Conservation (phyloP, 2,888 invertebrate genomes). For the Chorisops tibialis region DNA sequence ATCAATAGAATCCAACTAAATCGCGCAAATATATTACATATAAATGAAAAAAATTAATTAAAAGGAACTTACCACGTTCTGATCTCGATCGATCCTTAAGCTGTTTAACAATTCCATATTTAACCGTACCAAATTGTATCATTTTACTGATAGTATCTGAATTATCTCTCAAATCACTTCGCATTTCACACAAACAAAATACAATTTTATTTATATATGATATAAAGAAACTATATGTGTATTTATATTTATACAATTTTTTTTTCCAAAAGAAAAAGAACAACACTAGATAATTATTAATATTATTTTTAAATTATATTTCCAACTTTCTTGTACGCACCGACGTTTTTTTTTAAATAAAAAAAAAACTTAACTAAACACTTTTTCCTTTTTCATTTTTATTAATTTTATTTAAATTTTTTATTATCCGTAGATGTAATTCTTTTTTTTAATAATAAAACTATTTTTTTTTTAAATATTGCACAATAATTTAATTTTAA, state of each 20-base stretch:
- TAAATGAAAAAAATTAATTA: neutral
- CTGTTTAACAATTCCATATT: constrained; percentile 60
- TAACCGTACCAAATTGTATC: constrained; percentile 64
- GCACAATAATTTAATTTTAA: neutral
- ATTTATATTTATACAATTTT: neutral
- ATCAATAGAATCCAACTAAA: neutral
- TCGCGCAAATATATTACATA: neutral
- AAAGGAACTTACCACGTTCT: constrained; percentile 47
- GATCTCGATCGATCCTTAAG: constrained; percentile 52
- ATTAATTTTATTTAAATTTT: neutral
- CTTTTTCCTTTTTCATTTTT: neutral
- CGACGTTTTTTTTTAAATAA: no score
- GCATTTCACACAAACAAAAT: constrained; percentile 49
- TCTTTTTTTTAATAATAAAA: neutral
- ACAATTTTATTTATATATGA: neutral
- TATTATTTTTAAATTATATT: no score
- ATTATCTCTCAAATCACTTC: constrained; percentile 53
- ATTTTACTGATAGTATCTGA: constrained; percentile 56
- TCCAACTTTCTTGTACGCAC: no score
- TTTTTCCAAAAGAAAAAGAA: no score
- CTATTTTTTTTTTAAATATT: constrained; percentile 5
- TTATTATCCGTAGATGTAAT: no score
- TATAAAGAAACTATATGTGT: no score
- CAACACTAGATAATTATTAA: no score
- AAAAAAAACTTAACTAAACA: neutral